phyloP scores from a whole-genome alignment of 2,888 invertebrate genomes.

The Flabesymbios commensalis region DNA sequence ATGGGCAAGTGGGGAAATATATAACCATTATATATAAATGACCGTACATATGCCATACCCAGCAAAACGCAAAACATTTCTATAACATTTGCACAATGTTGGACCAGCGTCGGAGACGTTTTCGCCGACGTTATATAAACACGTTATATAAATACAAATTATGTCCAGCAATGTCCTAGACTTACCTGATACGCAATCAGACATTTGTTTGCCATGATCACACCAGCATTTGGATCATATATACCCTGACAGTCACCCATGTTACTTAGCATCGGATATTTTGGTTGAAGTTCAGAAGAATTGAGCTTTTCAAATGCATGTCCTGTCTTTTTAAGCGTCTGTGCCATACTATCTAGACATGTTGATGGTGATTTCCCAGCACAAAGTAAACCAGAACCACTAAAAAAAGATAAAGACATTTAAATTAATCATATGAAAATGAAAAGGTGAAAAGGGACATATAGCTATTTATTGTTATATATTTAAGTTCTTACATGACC shows the following conservation, averaged over 20 bases:
- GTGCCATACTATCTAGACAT: slow-evolving; percentile 22
- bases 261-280: slow-evolving; percentile 42
- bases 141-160: background rate
- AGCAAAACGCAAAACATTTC: too few species aligned
- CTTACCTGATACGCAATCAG: slow-evolving; percentile 50
- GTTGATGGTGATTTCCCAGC: slow-evolving; percentile 31
- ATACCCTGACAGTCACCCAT: slow-evolving; percentile 37
- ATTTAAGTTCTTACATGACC: too few species aligned
- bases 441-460: too few species aligned
- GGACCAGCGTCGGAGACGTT: too few species aligned
- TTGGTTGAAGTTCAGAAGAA: slow-evolving; percentile 21
- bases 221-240: slow-evolving; percentile 47
- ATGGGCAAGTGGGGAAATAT: too few species aligned
- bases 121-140: too few species aligned
- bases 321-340: slow-evolving; percentile 29
- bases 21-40: too few species aligned
- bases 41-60: too few species aligned
- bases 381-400: slow-evolving; percentile 43
- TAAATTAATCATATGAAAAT: too few species aligned
- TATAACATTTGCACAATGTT: too few species aligned
- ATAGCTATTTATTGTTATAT: too few species aligned
- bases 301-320: slow-evolving; percentile 36
- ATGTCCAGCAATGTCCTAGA: background rate
- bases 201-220: slow-evolving; percentile 49
- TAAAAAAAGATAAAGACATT: too few species aligned